These are phyloP conservation scores for Sebastes nivosus DNA, from an alignment of 2,797 vertebrate species.

Conservation along the genomic window DNA sequence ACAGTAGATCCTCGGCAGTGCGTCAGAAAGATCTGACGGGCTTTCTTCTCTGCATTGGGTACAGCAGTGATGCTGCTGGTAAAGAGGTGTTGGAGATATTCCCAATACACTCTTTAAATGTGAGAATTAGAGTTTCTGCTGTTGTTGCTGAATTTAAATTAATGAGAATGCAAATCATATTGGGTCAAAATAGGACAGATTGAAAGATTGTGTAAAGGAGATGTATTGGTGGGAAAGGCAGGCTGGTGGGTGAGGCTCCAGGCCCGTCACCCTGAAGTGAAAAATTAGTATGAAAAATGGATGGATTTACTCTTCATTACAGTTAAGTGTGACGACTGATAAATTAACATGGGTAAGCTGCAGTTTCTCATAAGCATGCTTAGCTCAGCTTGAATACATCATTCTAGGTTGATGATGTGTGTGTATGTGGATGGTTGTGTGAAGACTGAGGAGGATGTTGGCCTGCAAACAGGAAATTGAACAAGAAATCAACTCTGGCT, in stretches of 20 bases:
- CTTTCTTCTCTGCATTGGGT: not conserved
- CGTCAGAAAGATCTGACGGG: not conserved
- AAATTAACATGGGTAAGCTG: conserved; percentile 22
- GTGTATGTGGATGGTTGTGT: not conserved
- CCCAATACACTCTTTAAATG: not conserved
- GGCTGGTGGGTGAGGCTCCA: conserved; percentile 15
- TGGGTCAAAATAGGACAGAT: not conserved
- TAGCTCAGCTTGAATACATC: conserved; percentile 35
- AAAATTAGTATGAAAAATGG: conserved; percentile 17
- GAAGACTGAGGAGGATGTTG: not conserved
- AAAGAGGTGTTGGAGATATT: not conserved
- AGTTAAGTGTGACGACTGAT: conserved; percentile 36
- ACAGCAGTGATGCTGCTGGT: not conserved
- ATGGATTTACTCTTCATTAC: conserved; percentile 18
- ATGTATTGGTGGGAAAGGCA: not conserved
- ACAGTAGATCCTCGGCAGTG: not conserved
- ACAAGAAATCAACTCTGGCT: not conserved
- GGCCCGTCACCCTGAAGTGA: not conserved
- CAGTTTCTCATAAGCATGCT: conserved; percentile 20
- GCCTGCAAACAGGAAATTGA: not conserved
- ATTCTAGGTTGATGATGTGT: conserved; percentile 7
- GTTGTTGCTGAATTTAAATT: conserved; percentile 8
- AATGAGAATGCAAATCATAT: conserved; percentile 15
- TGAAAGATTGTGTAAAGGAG: conserved; percentile 4
- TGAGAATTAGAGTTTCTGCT: not conserved